A percentile compares a stretch with the other conserved stretches of the same genome.
phyloP scores from a whole-genome alignment of 2,888 invertebrate species.

The Agrochola lychnidis region DNA sequence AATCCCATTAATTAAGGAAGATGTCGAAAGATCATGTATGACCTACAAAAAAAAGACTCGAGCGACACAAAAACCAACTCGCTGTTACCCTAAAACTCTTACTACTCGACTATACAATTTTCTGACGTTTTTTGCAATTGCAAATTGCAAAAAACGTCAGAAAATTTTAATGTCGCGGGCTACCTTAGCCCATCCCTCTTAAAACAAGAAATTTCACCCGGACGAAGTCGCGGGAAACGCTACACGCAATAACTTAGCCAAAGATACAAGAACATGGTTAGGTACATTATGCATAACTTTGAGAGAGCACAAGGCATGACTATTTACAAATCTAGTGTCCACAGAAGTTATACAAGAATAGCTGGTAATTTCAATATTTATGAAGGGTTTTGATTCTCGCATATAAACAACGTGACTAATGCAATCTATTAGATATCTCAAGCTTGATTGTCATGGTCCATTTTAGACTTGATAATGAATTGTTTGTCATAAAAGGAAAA shows the following conservation, averaged over 20 bases:
- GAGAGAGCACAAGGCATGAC: neutral
- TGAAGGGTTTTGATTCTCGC: constrained; percentile 22
- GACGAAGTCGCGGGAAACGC: neutral
- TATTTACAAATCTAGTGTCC: constrained; percentile 1
- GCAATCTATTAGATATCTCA: constrained; percentile 21
- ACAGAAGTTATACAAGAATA: neutral
- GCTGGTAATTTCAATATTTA: constrained; percentile 35
- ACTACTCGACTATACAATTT: too few relatives aligned
- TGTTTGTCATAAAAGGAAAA: constrained; percentile 4
- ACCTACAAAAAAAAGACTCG: too few relatives aligned
- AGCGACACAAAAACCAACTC: too few relatives aligned
- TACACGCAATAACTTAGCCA: neutral
- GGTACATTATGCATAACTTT: neutral
- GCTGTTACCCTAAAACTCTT: too few relatives aligned
- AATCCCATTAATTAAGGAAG: too few relatives aligned
- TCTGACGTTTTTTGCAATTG: too few relatives aligned
- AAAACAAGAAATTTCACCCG: neutral
- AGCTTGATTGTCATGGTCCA: constrained; percentile 18
- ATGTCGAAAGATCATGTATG: too few relatives aligned
- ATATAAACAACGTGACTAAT: constrained; percentile 35
- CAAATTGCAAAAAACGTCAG: too few relatives aligned
- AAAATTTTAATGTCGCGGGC: too few relatives aligned
- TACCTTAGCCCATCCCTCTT: too few relatives aligned
- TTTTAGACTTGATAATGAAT: constrained; percentile 43
- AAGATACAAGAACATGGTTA: neutral